Percentiles rank a stretch among this genome's conserved stretches.
phyloP scores from a whole-genome alignment of 2,888 invertebrate species.

The Spialia ferax region DNA sequence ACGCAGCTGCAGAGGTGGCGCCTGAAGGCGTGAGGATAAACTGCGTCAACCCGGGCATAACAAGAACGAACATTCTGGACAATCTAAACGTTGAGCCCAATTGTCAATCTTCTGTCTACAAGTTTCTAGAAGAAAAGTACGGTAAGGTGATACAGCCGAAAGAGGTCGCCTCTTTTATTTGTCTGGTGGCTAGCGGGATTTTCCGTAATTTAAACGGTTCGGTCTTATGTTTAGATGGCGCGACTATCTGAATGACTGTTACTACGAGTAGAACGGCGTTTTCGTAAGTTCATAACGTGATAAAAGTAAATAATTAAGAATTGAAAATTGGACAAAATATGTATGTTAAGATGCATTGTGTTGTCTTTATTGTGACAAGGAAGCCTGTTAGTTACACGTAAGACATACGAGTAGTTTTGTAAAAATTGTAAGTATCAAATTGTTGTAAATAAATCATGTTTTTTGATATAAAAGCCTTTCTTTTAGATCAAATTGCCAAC shows the following conservation, averaged over 20 bases:
- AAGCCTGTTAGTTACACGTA: too few relatives aligned
- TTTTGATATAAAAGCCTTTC: too few relatives aligned
- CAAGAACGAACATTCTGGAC: conserved; percentile 56
- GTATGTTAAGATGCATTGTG: too few relatives aligned
- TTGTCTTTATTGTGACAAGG: too few relatives aligned
- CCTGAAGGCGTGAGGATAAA: conserved; percentile 62
- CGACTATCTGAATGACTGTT: conserved; percentile 11
- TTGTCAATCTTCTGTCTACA: conserved; percentile 46
- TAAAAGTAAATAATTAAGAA: too few relatives aligned
- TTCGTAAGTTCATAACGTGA: too few relatives aligned
- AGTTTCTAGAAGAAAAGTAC: conserved; percentile 48
- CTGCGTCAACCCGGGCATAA: conserved; percentile 59
- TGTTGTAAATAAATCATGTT: too few relatives aligned
- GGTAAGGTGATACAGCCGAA: conserved; percentile 56
- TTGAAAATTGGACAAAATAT: too few relatives aligned
- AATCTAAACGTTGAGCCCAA: conserved; percentile 52
- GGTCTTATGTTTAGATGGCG: conserved; percentile 59
- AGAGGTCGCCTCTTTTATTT: conserved; percentile 59
- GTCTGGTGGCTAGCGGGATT: conserved; percentile 59
- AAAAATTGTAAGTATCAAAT: too few relatives aligned
- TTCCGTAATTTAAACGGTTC: conserved; percentile 64
- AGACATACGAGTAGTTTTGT: too few relatives aligned
- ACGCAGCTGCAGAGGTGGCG: conserved; percentile 58
- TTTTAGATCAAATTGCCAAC: too few relatives aligned
- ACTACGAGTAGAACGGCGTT: too few relatives aligned